Percentiles rank a stretch among this genome's conserved stretches.
phyloP scores from a whole-genome alignment of 2,888 invertebrate genomes.

The Hirtodrosophila trivittata region DNA sequence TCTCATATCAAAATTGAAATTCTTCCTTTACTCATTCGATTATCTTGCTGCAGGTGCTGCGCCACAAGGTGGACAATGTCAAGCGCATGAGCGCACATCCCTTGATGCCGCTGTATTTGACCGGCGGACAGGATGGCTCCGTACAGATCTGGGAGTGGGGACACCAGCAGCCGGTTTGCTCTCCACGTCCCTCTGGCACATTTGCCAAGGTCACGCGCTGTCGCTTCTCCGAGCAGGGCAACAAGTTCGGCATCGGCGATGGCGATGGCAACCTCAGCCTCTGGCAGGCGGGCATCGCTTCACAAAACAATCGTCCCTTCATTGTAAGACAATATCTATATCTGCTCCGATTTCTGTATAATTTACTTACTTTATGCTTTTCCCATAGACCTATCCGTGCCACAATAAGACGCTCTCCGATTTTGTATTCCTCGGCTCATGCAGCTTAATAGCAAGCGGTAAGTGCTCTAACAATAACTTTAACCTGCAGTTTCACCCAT shows the following conservation, averaged over 20 bases:
- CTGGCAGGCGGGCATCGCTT: slow-evolving; percentile 94
- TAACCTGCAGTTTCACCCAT: too few relatives aligned
- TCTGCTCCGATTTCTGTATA: too few relatives aligned
- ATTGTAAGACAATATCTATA: slow-evolving; percentile 88
- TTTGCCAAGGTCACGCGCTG: slow-evolving; percentile 97
- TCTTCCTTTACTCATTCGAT: too few relatives aligned
- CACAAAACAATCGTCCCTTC: slow-evolving; percentile 91
- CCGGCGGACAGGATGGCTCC: slow-evolving; percentile 97
- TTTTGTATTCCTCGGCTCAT: slow-evolving; percentile 98
- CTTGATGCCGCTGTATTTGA: slow-evolving; percentile 95
- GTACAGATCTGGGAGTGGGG: slow-evolving; percentile 99
- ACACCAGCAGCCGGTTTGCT: slow-evolving; percentile 94
- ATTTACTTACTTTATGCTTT: slow-evolving; percentile 60
- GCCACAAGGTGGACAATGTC: slow-evolving; percentile 97
- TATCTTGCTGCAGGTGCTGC: slow-evolving; percentile 95
- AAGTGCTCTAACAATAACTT: slow-evolving; percentile 39
- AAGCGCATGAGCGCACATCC: slow-evolving; percentile 98
- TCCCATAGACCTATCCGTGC: slow-evolving; percentile 94
- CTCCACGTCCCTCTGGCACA: slow-evolving; percentile 96
- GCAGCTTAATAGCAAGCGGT: slow-evolving; percentile 97
- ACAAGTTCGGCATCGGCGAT: slow-evolving; percentile 99
- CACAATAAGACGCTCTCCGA: slow-evolving; percentile 98
- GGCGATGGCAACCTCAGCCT: slow-evolving; percentile 98
- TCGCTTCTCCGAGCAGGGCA: slow-evolving; percentile 98
- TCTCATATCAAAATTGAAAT: too few relatives aligned